A percentile compares a stretch with the other conserved stretches of the same genome.
Conservation (phyloP, 2,888 invertebrate species). For the Craniophora ligustri region DNA sequence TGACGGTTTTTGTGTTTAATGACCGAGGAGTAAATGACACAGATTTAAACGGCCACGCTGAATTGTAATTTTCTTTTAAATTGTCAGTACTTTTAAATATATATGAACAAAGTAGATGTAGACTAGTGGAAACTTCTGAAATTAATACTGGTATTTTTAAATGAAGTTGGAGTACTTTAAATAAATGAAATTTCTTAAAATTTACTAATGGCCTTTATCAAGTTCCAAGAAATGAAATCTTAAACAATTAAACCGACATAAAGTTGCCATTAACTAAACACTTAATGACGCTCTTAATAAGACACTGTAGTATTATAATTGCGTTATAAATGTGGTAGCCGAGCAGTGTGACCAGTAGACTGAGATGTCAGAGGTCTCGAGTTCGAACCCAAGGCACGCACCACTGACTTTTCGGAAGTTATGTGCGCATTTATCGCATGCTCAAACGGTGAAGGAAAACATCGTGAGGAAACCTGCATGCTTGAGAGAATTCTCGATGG, state of each 20-base stretch:
- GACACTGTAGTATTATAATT: conserved; percentile 50
- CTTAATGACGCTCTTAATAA: conserved; percentile 48
- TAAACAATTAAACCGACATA: conserved; percentile 17
- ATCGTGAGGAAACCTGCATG: too few species aligned
- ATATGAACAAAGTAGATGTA: conserved; percentile 27
- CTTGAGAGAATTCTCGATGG: too few species aligned
- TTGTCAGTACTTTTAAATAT: conserved; percentile 47
- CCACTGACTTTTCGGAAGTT: too few species aligned
- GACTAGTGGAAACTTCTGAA: neutral
- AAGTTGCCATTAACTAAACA: conserved; percentile 33
- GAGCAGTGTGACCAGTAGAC: too few species aligned
- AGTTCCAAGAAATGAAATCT: conserved; percentile 18
- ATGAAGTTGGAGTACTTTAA: neutral
- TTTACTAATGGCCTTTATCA: too few species aligned
- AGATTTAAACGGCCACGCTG: conserved; percentile 52
- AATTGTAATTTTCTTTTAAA: conserved; percentile 51
- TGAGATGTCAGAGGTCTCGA: too few species aligned
- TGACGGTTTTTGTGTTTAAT: conserved; percentile 57
- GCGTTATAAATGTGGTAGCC: too few species aligned
- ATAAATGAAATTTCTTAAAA: too few species aligned
- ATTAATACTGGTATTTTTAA: too few species aligned
- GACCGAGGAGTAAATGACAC: conserved; percentile 55
- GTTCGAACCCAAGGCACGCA: too few species aligned
- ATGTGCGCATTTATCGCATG: too few species aligned
- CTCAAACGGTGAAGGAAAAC: too few species aligned